Evolutionary conservation across 2,113 vertebrate genomes (phyloP).

Genomic region (Eudorcas thomsonii): DNA sequence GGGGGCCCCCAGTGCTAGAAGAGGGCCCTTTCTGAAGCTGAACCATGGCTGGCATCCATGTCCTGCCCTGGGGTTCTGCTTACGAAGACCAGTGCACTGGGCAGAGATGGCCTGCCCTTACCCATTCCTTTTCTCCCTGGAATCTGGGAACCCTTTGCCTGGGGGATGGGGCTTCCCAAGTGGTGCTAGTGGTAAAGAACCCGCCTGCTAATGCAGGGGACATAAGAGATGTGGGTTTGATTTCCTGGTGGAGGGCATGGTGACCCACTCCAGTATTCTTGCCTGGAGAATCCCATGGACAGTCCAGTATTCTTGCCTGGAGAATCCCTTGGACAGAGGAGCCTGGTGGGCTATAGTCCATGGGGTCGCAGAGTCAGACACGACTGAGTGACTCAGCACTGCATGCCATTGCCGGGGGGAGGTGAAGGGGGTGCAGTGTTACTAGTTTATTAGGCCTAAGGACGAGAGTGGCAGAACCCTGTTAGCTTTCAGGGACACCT

Average conservation of each 20-base stretch:
- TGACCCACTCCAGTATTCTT: background rate
- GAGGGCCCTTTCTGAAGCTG: background rate
- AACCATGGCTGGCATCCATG: too few species aligned
- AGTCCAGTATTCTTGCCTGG: background rate
- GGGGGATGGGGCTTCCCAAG: background rate
- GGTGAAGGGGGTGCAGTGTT: accelerated
- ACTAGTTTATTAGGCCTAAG: background rate
- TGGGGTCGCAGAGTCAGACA: background rate
- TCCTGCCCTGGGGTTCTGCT: background rate
- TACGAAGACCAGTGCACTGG: background rate
- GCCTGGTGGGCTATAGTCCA: background rate
- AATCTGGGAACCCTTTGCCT: too few species aligned
- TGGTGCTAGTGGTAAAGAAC: background rate
- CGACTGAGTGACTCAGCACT: background rate
- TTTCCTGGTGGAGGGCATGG: background rate
- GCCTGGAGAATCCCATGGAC: background rate
- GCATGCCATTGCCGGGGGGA: background rate
- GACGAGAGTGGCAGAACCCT: background rate
- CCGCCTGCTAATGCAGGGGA: background rate
- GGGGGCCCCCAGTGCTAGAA: background rate
- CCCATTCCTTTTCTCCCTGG: background rate
- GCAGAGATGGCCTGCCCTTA: too few species aligned
- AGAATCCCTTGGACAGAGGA: background rate
- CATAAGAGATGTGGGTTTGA: background rate
- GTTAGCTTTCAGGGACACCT: background rate